phyloP scores from a whole-genome alignment of 1,140 invertebrate species.

The Heterodera schachtii region DNA sequence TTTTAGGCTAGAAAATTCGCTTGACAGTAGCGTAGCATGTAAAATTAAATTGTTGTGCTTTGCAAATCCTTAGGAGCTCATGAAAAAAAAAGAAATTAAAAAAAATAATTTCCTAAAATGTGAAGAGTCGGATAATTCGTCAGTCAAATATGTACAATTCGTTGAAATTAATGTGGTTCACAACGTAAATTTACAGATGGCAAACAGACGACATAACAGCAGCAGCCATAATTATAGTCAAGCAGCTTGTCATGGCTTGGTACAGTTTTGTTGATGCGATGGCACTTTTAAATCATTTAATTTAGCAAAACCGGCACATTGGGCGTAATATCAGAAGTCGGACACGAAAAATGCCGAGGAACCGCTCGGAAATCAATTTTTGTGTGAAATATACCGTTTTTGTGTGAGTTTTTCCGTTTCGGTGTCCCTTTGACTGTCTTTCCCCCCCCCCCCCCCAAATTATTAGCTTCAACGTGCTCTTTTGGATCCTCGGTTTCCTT shows the following conservation, averaged over 20 bases:
- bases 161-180: no score
- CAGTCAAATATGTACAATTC: no score
- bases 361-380: constrained; percentile 46
- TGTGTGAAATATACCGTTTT: constrained; percentile 51
- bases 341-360: constrained; percentile 7
- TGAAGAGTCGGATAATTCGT: no score
- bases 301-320: background rate
- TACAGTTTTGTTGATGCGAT: background rate
- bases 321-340: background rate
- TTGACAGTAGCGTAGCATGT: no score
- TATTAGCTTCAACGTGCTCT: constrained; percentile 89
- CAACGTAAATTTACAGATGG: background rate
- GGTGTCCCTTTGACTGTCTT: background rate
- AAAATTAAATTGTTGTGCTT: no score
- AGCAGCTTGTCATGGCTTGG: background rate
- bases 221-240: background rate
- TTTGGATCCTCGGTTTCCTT: constrained; percentile 78
- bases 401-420: constrained; percentile 20
- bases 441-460: background rate
- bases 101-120: no score
- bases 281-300: background rate
- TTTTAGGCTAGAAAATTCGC: no score
- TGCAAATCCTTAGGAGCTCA: no score
- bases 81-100: no score
- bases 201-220: background rate